Base-by-base conservation (phyloP, 1,140 invertebrate species). In the Habropoda laboriosa region DNA sequence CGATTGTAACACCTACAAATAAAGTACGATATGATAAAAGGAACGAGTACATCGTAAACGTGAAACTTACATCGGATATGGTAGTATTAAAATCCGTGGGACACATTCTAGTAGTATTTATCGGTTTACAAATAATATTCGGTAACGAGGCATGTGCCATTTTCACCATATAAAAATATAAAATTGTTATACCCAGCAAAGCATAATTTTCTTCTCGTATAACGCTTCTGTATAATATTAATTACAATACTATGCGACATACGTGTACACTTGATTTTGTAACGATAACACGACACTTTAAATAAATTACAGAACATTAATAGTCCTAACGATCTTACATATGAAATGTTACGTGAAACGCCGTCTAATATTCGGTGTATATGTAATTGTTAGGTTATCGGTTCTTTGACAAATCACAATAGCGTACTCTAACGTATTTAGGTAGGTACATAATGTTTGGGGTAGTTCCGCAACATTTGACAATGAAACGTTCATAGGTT, bases 1-100 rank as follows among this genome's bases (percentile, higher is more conserved):
- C 5, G 91, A 90, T 32, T 91, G 85, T 7, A 93, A 58, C 1
- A 91, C 85, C 90, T 92, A 67, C 0, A 81, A 82, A 83, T 55
- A 68, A 67, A 32, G 72, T 32, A 16, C 47, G 68, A 47, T 79
- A 8, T 45, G 51, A 45, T 0, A 24, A 16, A 13, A 5, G 16
- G 24, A 32, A 30, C 24, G 49, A 49, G 30, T 21, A n/a, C 30
- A 57, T 27, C 4, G 63, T 38, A 55, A 35, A 55, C 27, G 27
- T 47, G 16, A 51, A 60, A 86, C 84, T 86, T 38, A 88, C 87
- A 30, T 87, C 85, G 30, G 76, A 80, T 21, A 87, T 53, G 24
- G 76, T 64, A 7, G 55, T 80, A 27, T 71, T 51, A 13, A 60
- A 77, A 72, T 82, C 45, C 1, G 55, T 82, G 53, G 38, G 73